Percentiles rank a stretch among this genome's conserved stretches.
Conservation (phyloP, 2,797 vertebrate genomes). For the Pantherophis alleghaniensis region DNA sequence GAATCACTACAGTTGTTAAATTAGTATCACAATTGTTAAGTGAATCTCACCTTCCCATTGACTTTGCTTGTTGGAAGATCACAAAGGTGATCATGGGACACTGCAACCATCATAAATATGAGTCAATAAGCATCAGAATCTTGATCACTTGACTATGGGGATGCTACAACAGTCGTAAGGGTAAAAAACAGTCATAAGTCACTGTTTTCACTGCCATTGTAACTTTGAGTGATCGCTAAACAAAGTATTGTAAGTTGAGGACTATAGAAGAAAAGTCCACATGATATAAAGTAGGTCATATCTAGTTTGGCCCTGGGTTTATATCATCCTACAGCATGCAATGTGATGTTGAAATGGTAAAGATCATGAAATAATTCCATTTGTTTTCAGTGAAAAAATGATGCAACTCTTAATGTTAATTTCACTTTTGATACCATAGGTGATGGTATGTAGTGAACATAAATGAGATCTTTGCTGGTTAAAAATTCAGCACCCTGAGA, state of each 20-base stretch:
- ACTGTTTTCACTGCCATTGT: neutral
- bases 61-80: neutral
- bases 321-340: neutral
- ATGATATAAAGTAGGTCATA: neutral
- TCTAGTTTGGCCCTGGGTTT: neutral
- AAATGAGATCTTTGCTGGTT: neutral
- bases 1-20: neutral
- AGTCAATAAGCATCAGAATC: neutral
- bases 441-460: neutral
- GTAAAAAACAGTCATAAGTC: neutral
- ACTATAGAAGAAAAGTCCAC: neutral
- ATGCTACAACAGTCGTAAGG: neutral
- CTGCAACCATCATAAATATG: neutral
- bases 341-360: neutral
- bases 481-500: slow-evolving; percentile 26
- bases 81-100: neutral
- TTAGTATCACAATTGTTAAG: neutral
- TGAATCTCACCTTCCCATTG: neutral
- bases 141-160: neutral
- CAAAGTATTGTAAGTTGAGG: neutral
- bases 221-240: neutral
- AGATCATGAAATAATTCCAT: neutral
- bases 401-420: slow-evolving; percentile 12
- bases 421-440: neutral
- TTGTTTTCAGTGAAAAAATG: neutral